Evolutionary conservation across 1,140 invertebrate genomes (phyloP).

Genomic region (Drosophila ercepeae): DNA sequence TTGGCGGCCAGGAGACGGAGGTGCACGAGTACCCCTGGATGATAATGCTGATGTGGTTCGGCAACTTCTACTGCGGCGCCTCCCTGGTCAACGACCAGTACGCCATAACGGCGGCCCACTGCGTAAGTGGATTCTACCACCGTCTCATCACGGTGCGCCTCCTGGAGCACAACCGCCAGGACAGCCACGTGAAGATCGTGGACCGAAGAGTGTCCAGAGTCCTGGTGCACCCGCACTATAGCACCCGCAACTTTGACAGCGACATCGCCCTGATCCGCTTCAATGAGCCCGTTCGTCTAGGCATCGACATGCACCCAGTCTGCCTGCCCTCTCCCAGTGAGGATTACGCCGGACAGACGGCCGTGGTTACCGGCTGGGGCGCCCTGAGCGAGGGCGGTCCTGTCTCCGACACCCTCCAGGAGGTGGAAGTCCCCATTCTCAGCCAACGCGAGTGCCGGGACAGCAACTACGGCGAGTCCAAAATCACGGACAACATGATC

Average conservation of each 20-base stretch:
- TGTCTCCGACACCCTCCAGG: conserved; percentile 85
- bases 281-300: conserved; percentile 85
- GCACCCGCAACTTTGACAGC: conserved; percentile 88
- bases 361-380: conserved; percentile 89
- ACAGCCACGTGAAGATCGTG: conserved; percentile 66
- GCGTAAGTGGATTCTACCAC: conserved; percentile 89
- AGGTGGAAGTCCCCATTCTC: conserved; percentile 90
- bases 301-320: conserved; percentile 88
- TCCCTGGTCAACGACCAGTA: conserved; percentile 86
- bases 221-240: conserved; percentile 68
- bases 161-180: conserved; percentile 89
- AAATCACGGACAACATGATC: conserved; percentile 94
- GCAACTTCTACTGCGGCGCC: conserved; percentile 89
- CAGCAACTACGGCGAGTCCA: conserved; percentile 87
- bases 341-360: conserved; percentile 85
- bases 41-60: conserved; percentile 86
- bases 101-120: conserved; percentile 89
- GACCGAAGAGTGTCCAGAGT: conserved; percentile 83
- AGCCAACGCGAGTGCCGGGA: conserved; percentile 88
- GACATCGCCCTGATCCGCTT: conserved; percentile 91
- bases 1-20: conserved; percentile 87
- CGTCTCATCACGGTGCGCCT: conserved; percentile 89
- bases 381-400: conserved; percentile 85
- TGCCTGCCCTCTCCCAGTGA: conserved; percentile 88
- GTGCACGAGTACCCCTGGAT: conserved; percentile 90